Conservation (phyloP, 2,113 vertebrate genomes). For the Leucosticte australis region DNA sequence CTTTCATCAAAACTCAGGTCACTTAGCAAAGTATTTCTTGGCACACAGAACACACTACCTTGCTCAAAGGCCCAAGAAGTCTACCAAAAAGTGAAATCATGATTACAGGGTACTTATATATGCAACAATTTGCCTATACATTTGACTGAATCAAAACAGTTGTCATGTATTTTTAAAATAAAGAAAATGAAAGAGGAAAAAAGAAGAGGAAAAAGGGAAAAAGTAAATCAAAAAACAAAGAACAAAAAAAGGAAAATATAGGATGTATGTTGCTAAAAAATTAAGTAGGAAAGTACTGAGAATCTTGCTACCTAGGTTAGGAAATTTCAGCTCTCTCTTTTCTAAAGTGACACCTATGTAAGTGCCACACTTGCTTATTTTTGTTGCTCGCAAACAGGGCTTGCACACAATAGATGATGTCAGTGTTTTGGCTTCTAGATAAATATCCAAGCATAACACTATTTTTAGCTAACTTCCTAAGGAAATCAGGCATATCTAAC, state of each 20-base stretch:
- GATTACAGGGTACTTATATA: background rate
- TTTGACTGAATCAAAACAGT: background rate
- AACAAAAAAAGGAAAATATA: background rate
- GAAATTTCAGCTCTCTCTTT: background rate
- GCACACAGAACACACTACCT: background rate
- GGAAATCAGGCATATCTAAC: background rate
- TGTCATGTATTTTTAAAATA: background rate
- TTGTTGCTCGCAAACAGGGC: background rate
- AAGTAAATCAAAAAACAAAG: too few relatives aligned
- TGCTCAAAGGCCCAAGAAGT: background rate
- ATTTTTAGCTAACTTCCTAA: slow-evolving; percentile 46
- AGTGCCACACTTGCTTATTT: background rate
- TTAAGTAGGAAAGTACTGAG: background rate
- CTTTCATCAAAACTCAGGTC: background rate
- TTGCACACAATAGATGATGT: slow-evolving; percentile 32
- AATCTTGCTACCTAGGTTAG: background rate
- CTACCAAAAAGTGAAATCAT: background rate
- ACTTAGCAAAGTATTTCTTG: background rate
- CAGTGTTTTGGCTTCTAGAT: slow-evolving; percentile 1
- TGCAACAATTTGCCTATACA: background rate
- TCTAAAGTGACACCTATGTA: background rate
- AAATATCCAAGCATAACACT: background rate
- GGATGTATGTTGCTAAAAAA: background rate
- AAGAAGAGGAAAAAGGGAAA: fast-evolving
- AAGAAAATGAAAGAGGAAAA: background rate